Conservation (phyloP, 2,797 vertebrate species). For the Sebastes paucispinis region DNA sequence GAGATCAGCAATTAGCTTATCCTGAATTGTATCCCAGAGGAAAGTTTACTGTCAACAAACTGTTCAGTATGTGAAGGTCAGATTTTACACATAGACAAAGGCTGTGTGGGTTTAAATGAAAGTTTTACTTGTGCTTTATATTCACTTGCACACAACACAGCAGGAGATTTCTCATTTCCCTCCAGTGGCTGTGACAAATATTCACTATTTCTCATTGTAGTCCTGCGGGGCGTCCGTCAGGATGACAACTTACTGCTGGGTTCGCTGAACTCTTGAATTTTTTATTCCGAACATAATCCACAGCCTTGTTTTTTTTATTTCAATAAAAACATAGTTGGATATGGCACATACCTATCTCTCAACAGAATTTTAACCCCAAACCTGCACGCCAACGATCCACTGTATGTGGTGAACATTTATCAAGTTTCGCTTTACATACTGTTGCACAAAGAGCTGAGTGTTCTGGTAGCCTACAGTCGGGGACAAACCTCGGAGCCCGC, state of each 20-base stretch:
- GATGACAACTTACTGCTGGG: constrained; percentile 4
- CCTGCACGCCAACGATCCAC: constrained; percentile 44
- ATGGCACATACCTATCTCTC: constrained; percentile 57
- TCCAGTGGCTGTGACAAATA: background rate
- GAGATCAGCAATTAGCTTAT: constrained; percentile 44
- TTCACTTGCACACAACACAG: background rate
- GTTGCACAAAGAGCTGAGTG: constrained; percentile 72
- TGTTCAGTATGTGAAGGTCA: constrained; percentile 3
- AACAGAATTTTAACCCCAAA: constrained; percentile 55
- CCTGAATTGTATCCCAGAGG: constrained; percentile 23
- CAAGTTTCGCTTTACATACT: constrained; percentile 70
- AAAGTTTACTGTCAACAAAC: constrained; percentile 33
- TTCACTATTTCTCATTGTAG: constrained; percentile 5
- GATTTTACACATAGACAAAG: constrained; percentile 16
- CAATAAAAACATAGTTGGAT: constrained; percentile 42
- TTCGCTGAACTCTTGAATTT: constrained; percentile 13
- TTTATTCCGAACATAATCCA: constrained; percentile 19
- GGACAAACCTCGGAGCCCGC: constrained; percentile 60
- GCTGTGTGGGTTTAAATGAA: background rate
- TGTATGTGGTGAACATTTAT: constrained; percentile 68
- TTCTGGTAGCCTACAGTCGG: constrained; percentile 56
- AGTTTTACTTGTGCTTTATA: constrained; percentile 20
- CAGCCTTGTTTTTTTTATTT: constrained; percentile 13
- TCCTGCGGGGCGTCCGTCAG: background rate
- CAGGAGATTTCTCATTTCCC: background rate